These are phyloP conservation scores for Sula dactylatra DNA, from an alignment of 2,113 vertebrate genomes.

Conservation along the genomic window DNA sequence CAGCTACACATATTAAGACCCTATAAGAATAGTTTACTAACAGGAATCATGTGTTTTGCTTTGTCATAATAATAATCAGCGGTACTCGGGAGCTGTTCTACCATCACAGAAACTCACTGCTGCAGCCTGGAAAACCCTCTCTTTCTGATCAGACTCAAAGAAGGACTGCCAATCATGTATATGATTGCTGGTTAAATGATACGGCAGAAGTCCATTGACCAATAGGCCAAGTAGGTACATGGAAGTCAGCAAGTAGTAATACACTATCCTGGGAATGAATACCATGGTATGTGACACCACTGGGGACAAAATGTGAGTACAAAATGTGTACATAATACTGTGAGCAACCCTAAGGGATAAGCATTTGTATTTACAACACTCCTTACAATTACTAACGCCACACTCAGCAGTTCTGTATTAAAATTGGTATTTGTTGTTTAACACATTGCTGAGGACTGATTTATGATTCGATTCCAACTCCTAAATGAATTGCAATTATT, in stretches of 20 bases:
- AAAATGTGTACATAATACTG: neutral
- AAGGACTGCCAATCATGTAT: neutral
- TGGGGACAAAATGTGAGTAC: neutral
- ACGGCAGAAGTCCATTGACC: neutral
- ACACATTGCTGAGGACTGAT: neutral
- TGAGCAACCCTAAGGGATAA: neutral
- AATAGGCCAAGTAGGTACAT: neutral
- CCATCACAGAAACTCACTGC: neutral
- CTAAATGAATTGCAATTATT: conserved; percentile 1
- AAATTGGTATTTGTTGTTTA: neutral
- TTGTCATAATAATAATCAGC: neutral
- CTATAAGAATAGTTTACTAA: neutral
- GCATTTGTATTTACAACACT: neutral
- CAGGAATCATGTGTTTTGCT: neutral
- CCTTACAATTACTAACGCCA: neutral
- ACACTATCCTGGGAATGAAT: neutral
- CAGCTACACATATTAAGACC: neutral
- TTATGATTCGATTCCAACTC: neutral
- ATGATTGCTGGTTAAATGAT: neutral
- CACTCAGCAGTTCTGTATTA: neutral
- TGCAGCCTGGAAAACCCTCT: neutral
- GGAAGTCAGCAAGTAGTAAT: neutral
- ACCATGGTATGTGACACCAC: neutral
- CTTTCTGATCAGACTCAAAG: neutral
- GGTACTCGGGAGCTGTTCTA: neutral